phyloP scores from a whole-genome alignment of 2,797 vertebrate species.

The Buceros bicornis region DNA sequence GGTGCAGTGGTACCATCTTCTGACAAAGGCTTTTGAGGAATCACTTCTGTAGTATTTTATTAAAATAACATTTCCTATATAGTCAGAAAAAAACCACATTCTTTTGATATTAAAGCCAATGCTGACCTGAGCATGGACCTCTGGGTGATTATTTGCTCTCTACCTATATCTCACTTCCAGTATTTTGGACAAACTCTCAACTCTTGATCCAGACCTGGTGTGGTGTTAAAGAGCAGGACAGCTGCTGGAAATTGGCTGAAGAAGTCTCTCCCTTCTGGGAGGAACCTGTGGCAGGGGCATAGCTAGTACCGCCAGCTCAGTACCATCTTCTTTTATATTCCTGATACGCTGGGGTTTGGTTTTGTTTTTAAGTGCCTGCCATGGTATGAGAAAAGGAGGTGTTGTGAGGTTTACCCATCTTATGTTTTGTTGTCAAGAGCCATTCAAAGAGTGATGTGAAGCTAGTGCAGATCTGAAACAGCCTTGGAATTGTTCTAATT shows the following conservation, averaged over 20 bases:
- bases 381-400: neutral
- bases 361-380: neutral
- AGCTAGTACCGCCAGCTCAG: neutral
- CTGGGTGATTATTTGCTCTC: neutral
- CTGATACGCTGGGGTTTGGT: neutral
- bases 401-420: neutral
- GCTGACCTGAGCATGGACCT: neutral
- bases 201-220: neutral
- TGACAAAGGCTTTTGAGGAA: neutral
- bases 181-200: neutral
- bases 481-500: neutral
- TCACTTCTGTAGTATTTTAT: neutral
- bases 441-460: neutral
- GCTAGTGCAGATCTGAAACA: neutral
- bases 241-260: neutral
- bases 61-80: neutral
- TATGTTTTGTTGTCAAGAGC: neutral
- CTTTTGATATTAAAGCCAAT: neutral
- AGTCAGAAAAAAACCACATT: neutral
- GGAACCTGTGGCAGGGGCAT: neutral
- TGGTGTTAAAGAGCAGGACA: neutral
- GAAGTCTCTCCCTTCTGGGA: neutral
- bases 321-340: neutral
- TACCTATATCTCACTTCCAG: neutral
- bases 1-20: neutral